Evolutionary conservation across 2,113 vertebrate species (phyloP).

Genomic region (Gadus chalcogrammus): DNA sequence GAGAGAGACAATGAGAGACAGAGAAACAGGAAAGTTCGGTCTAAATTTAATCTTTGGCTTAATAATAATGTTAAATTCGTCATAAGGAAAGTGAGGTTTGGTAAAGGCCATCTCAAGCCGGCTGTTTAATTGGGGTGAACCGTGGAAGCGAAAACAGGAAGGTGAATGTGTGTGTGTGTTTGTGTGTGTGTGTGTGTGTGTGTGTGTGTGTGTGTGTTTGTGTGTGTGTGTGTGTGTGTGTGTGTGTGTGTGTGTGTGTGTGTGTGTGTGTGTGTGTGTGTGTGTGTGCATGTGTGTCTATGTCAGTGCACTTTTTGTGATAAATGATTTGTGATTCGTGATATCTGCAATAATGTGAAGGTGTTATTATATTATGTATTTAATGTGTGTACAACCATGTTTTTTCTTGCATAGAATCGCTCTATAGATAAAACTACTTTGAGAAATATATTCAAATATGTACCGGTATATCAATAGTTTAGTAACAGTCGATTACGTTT

Average conservation of each 20-base stretch:
- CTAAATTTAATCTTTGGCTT: constrained; percentile 57
- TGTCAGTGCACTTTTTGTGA: no score
- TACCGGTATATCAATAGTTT: no score
- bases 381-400: no score
- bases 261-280: background rate
- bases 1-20: constrained; percentile 24
- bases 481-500: no score
- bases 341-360: no score
- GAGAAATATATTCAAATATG: no score
- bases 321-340: no score
- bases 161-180: background rate
- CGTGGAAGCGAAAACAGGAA: constrained; percentile 30
- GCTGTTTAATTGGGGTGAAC: constrained; percentile 60
- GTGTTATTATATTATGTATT: no score
- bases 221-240: background rate
- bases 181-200: no score
- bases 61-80: constrained; percentile 63
- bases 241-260: background rate
- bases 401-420: no score
- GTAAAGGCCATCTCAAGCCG: constrained; percentile 55
- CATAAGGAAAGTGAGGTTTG: constrained; percentile 49
- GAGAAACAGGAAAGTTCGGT: background rate
- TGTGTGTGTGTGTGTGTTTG: no score
- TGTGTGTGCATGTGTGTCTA: background rate
- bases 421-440: no score